Conservation (phyloP, 2,113 vertebrate species). For the Dipodomys merriami region DNA sequence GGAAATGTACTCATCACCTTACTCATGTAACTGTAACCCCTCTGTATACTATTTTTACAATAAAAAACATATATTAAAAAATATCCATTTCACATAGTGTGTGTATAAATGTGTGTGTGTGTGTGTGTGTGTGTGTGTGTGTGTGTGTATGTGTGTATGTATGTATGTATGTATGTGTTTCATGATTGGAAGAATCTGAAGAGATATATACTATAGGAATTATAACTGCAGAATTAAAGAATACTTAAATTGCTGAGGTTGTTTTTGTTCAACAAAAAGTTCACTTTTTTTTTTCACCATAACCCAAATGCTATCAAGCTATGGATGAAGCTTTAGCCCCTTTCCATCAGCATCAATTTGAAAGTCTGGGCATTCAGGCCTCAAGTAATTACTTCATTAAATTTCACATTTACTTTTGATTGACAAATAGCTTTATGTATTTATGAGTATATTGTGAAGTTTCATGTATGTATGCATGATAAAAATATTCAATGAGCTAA, state of each 20-base stretch:
- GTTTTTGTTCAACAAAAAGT: not conserved
- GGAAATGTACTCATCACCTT: no score
- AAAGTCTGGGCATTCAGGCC: not conserved
- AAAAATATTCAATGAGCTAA: not conserved
- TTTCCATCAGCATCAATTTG: not conserved
- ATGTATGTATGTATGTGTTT: not conserved
- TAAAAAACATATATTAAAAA: no score
- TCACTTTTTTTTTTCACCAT: not conserved
- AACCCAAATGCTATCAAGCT: not conserved
- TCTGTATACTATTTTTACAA: no score
- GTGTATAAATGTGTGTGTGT: no score
- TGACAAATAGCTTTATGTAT: not conserved
- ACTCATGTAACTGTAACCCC: no score
- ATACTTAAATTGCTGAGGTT: not conserved
- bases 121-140: no score
- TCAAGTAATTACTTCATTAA: not conserved
- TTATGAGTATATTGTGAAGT: not conserved
- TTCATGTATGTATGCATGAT: not conserved
- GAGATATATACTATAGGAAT: slow-evolving; percentile 19
- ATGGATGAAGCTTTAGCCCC: not conserved
- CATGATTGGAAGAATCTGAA: not conserved
- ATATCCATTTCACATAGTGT: no score
- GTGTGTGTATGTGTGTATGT: no score
- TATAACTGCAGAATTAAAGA: not conserved
- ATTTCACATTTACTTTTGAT: not conserved